These are phyloP conservation scores for Drosophila pseudoananassae DNA, from an alignment of 1,140 invertebrate species.

Conservation along the genomic window DNA sequence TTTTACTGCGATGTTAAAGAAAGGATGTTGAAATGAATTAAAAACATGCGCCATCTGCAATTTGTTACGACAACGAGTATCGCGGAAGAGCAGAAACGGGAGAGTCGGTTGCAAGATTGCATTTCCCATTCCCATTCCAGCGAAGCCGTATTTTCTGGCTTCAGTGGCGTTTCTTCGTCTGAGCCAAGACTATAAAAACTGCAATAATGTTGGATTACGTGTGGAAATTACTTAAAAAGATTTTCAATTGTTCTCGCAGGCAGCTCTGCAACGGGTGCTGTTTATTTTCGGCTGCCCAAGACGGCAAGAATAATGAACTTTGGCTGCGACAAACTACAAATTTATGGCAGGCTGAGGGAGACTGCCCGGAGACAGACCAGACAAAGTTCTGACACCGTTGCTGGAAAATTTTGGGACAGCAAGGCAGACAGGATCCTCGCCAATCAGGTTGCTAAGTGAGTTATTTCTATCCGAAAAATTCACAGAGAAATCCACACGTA, in stretches of 20 bases:
- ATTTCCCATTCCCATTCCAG: conserved; percentile 33
- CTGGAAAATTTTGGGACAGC: background rate
- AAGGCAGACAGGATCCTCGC: too few species aligned
- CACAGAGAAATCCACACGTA: background rate
- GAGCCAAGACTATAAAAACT: conserved; percentile 47
- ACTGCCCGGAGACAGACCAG: conserved; percentile 27
- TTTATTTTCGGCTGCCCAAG: conserved; percentile 69
- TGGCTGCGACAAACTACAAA: conserved; percentile 76
- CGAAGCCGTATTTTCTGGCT: conserved; percentile 50
- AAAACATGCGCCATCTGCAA: conserved; percentile 80
- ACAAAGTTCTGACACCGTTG: conserved; percentile 3
- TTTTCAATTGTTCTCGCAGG: conserved; percentile 74
- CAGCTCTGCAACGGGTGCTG: conserved; percentile 56
- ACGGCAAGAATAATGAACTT: conserved; percentile 78
- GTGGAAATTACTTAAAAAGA: conserved; percentile 83
- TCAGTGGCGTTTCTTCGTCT: conserved; percentile 43
- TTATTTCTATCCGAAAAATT: background rate
- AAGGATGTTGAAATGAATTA: conserved; percentile 69
- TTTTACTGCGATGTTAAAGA: conserved; percentile 43
- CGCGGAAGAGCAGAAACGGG: conserved; percentile 15
- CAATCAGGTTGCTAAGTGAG: conserved; percentile 1
- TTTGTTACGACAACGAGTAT: conserved; percentile 62
- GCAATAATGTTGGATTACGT: conserved; percentile 83
- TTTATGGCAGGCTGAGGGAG: conserved; percentile 63
- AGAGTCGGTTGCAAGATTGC: conserved; percentile 17